Evolutionary conservation across 2,113 vertebrate genomes (phyloP).

Genomic region (Gymnobelideus leadbeateri): DNA sequence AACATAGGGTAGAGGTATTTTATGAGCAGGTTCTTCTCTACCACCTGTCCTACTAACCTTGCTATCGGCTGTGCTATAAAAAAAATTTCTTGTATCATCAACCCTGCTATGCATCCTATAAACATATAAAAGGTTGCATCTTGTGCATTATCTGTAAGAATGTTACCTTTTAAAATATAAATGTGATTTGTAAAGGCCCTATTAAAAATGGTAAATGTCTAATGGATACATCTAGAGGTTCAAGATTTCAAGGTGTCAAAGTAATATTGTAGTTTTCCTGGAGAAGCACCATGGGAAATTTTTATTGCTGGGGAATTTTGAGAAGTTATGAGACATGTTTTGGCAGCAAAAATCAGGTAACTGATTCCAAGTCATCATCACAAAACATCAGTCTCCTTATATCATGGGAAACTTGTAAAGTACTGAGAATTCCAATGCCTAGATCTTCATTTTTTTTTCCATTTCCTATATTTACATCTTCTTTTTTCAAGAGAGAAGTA

Average conservation of each 20-base stretch:
- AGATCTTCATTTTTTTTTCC: neutral
- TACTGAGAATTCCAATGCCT: neutral
- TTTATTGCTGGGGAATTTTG: neutral
- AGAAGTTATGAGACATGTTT: neutral
- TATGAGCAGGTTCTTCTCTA: neutral
- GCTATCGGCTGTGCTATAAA: neutral
- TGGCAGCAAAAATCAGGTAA: neutral
- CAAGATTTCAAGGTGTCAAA: neutral
- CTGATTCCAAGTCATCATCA: neutral
- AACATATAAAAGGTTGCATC: neutral
- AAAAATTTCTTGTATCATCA: neutral
- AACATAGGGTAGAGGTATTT: neutral
- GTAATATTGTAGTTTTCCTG: neutral
- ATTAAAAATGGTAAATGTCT: neutral
- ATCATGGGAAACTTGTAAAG: neutral
- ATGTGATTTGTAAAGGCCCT: neutral
- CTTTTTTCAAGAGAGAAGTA: constrained; percentile 15
- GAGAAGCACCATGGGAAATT: neutral
- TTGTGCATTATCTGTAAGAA: constrained; percentile 13
- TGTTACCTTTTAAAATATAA: neutral
- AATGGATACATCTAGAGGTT: neutral
- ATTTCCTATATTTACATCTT: neutral
- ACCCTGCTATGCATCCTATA: neutral
- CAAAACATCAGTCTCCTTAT: neutral
- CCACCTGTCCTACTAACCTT: neutral